Base-by-base conservation (phyloP, 2,797 vertebrate genomes). In the Halcyon chelicuti region DNA sequence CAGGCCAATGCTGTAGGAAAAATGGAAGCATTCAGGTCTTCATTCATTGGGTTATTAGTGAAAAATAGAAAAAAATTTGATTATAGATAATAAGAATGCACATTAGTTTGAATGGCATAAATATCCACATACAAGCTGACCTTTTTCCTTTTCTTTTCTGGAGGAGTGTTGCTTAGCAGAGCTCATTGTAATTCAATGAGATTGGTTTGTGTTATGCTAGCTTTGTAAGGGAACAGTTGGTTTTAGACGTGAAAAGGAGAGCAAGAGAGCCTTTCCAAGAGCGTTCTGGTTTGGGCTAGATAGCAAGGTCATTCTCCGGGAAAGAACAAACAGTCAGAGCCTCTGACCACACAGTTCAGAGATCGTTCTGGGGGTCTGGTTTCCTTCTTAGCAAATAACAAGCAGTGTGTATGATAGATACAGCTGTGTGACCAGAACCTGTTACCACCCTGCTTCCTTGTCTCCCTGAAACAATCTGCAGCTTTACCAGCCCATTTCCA, bases 141-240 rank as follows among this genome's bases (percentile, higher is more conserved):
- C 71, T 94, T 95, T 88, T 90, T 79, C 52, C 25, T 76, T 25
- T 71, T 82, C 9, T 55, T 94, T 94, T 91, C 84, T 88, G 78
- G 87, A 65, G 68, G 81, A 90, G 72, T 84, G 76, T 90, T 96
- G 90, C 88, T 87, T 91, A 87, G 86, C 88, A 97, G 83, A 91
- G 66, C 67, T 82, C 26, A 78, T 13, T 22, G 61, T 92, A 90
- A 89, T 81, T 44, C 58, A 83, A 3, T 72, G 75, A 70, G 40
- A 62, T 81, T 0, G 22, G 61, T 77, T 89, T 87, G 55, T 0
- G 0, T 92, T 85, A 16, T 15, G 21, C 66, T 90, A 75, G 81
- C 74, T 90, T 70, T 74, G 51, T 88, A 81, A 86, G 62, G 74
- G 63, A 91, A 60, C 22, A 65, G 57, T 87, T 76, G 47, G 16